Conservation (phyloP, 2,888 invertebrate genomes). For the Strigamia transsilvanica region DNA sequence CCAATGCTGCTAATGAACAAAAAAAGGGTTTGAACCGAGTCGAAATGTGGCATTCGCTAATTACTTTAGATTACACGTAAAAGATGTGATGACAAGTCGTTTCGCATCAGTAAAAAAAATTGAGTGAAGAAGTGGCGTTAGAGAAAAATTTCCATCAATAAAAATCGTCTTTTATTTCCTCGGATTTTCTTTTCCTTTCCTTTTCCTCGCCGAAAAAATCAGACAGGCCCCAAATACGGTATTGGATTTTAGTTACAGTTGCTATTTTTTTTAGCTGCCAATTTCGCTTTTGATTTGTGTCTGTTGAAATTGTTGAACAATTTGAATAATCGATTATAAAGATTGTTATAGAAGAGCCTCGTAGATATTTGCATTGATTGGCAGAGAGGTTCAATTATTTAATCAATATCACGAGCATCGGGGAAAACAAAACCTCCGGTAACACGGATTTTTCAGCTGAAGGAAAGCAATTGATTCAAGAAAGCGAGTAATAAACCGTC, state of each 20-base stretch:
- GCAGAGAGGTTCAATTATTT: neutral
- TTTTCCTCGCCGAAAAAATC: neutral
- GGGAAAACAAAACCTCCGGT: neutral
- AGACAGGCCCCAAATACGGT: neutral
- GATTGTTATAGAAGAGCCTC: neutral
- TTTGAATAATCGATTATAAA: neutral
- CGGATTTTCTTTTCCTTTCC: neutral
- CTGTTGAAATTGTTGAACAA: neutral
- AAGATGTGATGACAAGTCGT: conserved; percentile 31
- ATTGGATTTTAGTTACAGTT: neutral
- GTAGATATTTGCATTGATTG: neutral
- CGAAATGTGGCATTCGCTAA: conserved; percentile 20
- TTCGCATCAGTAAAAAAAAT: neutral
- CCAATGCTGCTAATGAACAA: conserved; percentile 28
- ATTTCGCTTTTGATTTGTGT: no score
- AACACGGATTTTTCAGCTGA: neutral
- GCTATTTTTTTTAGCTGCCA: neutral
- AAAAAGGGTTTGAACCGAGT: neutral
- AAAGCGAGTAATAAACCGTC: neutral
- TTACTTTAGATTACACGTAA: neutral
- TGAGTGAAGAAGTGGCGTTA: neutral
- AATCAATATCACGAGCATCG: conserved; percentile 15
- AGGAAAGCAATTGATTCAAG: conserved; percentile 20
- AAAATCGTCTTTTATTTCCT: neutral
- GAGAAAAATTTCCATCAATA: conserved; percentile 9